phyloP scores from a whole-genome alignment of 2,113 vertebrate species.

The Lampris incognitus region DNA sequence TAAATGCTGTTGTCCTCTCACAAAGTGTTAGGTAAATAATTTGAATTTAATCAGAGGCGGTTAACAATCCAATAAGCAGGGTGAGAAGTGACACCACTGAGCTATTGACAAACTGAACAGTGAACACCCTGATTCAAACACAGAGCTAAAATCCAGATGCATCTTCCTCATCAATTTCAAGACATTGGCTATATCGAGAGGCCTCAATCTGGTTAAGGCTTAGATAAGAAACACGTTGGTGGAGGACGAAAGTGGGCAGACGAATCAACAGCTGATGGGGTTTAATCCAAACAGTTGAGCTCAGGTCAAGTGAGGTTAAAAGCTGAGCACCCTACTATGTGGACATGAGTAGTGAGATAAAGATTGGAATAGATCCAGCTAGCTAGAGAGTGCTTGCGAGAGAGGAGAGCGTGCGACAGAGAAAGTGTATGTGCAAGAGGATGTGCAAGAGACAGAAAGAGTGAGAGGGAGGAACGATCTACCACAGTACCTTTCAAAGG shows the following conservation, averaged over 20 bases:
- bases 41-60: slow-evolving; percentile 25
- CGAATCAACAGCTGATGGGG: slow-evolving; percentile 18
- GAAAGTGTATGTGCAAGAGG: background rate
- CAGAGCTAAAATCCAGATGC: slow-evolving; percentile 46
- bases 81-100: slow-evolving; percentile 22
- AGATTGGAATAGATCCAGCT: slow-evolving; percentile 21
- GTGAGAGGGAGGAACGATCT: background rate
- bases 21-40: background rate
- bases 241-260: slow-evolving; percentile 41
- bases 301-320: slow-evolving; percentile 43
- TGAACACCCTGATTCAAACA: slow-evolving; percentile 31
- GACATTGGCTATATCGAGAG: slow-evolving; percentile 53
- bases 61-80: slow-evolving; percentile 27
- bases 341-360: slow-evolving; percentile 16
- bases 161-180: slow-evolving; percentile 54
- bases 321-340: slow-evolving; percentile 32
- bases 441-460: background rate
- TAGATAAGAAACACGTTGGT: slow-evolving; percentile 4
- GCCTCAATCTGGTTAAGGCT: slow-evolving; percentile 4
- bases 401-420: background rate
- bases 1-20: too few relatives aligned
- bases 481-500: slow-evolving; percentile 90
- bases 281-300: slow-evolving; percentile 40
- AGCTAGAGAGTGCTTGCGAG: background rate
- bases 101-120: slow-evolving; percentile 35